Conservation (phyloP, 2,888 invertebrate species). For the Lomographa bimaculata region DNA sequence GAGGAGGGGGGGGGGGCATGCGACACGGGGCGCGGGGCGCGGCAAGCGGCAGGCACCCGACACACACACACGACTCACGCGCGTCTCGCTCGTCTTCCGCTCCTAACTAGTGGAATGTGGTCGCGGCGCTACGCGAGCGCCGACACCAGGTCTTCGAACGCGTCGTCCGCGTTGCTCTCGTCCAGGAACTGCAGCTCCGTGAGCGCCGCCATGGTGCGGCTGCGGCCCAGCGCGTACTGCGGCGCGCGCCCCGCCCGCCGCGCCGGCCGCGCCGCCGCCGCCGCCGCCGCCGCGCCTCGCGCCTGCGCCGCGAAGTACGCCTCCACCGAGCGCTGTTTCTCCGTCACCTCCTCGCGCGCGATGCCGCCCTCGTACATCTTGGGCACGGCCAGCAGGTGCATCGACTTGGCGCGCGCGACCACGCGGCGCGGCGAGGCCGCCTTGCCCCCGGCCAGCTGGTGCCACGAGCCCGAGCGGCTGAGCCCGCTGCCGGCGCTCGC, state of each 20-base stretch:
- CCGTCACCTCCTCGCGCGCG: slow-evolving; percentile 85
- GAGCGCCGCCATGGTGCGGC: slow-evolving; percentile 90
- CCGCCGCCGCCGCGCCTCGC: slow-evolving; percentile 30
- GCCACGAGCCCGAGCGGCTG: slow-evolving; percentile 91
- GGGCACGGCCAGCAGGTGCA: slow-evolving; percentile 88
- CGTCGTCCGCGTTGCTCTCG: slow-evolving; percentile 93
- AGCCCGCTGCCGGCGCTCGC: slow-evolving; percentile 54
- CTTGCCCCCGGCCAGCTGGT: slow-evolving; percentile 85
- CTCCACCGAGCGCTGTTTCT: slow-evolving; percentile 89
- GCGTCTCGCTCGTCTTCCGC: slow-evolving; percentile 73
- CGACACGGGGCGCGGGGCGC: slow-evolving; percentile 47
- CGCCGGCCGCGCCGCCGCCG: slow-evolving; percentile 48
- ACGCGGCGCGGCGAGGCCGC: slow-evolving; percentile 69
- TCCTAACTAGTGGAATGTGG: slow-evolving; percentile 77
- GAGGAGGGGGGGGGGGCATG: slow-evolving; percentile 39
- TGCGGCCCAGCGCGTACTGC: slow-evolving; percentile 85
- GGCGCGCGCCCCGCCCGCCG: slow-evolving; percentile 59
- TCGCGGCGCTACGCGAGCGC: slow-evolving; percentile 72
- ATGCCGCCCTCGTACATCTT: slow-evolving; percentile 93
- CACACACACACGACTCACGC: slow-evolving; percentile 82
- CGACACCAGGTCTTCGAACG: slow-evolving; percentile 93
- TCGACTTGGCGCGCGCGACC: slow-evolving; percentile 87
- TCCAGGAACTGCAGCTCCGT: slow-evolving; percentile 86
- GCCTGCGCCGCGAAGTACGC: slow-evolving; percentile 85
- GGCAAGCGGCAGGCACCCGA: slow-evolving; percentile 71